Conservation (phyloP, 1,140 invertebrate genomes). For the Drosophila setifemur region DNA sequence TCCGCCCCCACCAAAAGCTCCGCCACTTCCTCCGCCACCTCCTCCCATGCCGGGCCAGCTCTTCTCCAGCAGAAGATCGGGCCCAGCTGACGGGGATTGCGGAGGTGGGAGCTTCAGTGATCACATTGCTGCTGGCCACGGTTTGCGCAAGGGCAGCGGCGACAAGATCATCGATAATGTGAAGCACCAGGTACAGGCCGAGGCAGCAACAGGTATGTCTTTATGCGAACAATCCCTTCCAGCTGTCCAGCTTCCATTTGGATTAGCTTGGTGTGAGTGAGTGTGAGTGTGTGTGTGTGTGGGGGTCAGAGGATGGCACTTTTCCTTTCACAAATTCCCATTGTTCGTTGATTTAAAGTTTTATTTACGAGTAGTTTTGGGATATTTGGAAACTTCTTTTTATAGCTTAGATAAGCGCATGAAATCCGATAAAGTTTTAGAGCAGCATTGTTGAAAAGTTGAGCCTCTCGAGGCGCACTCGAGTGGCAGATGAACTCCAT, state of each 20-base stretch:
- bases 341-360: too few species aligned
- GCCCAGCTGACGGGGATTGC: conserved; percentile 1
- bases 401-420: neutral
- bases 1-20: conserved; percentile 10
- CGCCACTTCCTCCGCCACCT: conserved; percentile 53
- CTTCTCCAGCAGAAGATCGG: conserved; percentile 1
- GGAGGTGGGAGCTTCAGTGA: conserved; percentile 52
- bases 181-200: conserved; percentile 77
- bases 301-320: too few species aligned
- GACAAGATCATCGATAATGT: conserved; percentile 78
- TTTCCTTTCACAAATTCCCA: neutral
- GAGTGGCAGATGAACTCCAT: conserved; percentile 1
- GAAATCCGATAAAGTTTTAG: conserved; percentile 24
- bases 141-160: conserved; percentile 52
- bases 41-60: conserved; percentile 28
- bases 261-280: neutral
- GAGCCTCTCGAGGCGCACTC: neutral
- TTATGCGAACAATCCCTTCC: neutral
- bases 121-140: conserved; percentile 61
- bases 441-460: conserved; percentile 34
- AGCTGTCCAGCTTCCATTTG: neutral
- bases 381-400: too few species aligned
- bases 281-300: neutral
- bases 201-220: conserved; percentile 79
- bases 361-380: too few species aligned